These are phyloP conservation scores for Aegithalos caudatus DNA, from an alignment of 2,113 vertebrate genomes.

Conservation along the genomic window DNA sequence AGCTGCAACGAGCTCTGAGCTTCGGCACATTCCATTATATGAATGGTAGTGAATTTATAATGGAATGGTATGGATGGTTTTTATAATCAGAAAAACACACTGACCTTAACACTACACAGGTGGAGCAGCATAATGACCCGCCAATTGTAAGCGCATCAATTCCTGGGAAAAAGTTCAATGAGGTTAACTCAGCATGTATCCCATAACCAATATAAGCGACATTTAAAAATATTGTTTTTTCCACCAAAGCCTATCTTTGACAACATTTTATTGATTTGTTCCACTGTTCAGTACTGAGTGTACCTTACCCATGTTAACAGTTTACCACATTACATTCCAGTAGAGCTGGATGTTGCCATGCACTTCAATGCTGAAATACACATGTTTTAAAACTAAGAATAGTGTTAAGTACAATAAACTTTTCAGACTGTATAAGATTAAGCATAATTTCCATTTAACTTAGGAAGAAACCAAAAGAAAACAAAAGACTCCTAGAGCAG, in stretches of 20 bases:
- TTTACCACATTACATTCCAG: neutral
- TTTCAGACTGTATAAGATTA: neutral
- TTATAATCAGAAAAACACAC: conserved; percentile 90
- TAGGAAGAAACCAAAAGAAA: neutral
- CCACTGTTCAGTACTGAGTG: neutral
- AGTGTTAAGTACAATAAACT: neutral
- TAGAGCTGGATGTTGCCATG: neutral
- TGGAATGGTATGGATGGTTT: conserved; percentile 81
- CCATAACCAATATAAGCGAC: conserved; percentile 54
- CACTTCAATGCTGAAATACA: neutral
- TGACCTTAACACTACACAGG: conserved; percentile 99
- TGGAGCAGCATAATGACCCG: conserved; percentile 99
- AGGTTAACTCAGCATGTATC: conserved; percentile 83
- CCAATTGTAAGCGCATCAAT: conserved; percentile 92
- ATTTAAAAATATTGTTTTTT: conserved; percentile 52
- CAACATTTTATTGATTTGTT: neutral
- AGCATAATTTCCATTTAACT: neutral
- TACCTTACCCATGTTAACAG: neutral
- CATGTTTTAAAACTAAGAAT: neutral
- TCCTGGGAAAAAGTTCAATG: conserved; percentile 93
- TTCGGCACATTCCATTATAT: conserved; percentile 81
- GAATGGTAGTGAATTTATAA: conserved; percentile 77
- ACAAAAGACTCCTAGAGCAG: neutral
- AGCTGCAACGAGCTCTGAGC: conserved; percentile 41
- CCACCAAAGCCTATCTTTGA: neutral